Evolutionary conservation across 2,888 invertebrate species (phyloP).

Genomic region (Muschampia plurimacula): DNA sequence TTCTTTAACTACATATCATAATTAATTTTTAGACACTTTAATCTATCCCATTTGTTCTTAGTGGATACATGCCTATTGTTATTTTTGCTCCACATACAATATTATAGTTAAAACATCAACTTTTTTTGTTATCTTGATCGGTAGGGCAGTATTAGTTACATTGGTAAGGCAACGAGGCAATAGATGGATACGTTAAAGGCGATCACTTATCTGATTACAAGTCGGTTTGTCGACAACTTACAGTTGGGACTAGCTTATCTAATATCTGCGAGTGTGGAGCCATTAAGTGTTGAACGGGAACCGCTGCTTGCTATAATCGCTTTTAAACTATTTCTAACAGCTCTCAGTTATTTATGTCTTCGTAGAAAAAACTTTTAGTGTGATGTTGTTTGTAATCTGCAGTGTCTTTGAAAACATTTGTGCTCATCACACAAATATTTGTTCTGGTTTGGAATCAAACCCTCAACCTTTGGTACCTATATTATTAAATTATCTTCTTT

Average conservation of each 20-base stretch:
- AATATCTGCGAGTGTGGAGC: slow-evolving; percentile 31
- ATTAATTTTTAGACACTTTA: too few relatives aligned
- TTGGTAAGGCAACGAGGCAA: slow-evolving; percentile 51
- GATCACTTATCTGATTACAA: slow-evolving; percentile 55
- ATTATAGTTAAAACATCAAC: slow-evolving; percentile 33
- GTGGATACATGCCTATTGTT: too few relatives aligned
- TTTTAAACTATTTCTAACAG: slow-evolving; percentile 30
- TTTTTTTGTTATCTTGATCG: slow-evolving; percentile 51
- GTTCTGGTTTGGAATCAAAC: too few relatives aligned
- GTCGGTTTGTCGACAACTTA: slow-evolving; percentile 64
- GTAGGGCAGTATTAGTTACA: slow-evolving; percentile 70
- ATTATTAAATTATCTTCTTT: too few relatives aligned
- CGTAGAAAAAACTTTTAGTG: not conserved
- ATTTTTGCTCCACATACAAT: slow-evolving; percentile 31
- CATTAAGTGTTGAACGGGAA: slow-evolving; percentile 57
- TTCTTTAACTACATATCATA: too few relatives aligned
- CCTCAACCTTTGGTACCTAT: too few relatives aligned
- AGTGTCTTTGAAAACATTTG: not conserved
- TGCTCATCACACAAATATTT: too few relatives aligned
- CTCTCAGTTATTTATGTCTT: slow-evolving; percentile 33
- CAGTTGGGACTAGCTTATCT: slow-evolving; percentile 40
- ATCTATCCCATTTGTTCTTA: too few relatives aligned
- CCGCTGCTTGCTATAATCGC: slow-evolving; percentile 50
- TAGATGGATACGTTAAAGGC: slow-evolving; percentile 39
- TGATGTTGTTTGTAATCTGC: not conserved